Conservation (phyloP, 2,797 vertebrate genomes). For the Aselliscus stoliczkanus region DNA sequence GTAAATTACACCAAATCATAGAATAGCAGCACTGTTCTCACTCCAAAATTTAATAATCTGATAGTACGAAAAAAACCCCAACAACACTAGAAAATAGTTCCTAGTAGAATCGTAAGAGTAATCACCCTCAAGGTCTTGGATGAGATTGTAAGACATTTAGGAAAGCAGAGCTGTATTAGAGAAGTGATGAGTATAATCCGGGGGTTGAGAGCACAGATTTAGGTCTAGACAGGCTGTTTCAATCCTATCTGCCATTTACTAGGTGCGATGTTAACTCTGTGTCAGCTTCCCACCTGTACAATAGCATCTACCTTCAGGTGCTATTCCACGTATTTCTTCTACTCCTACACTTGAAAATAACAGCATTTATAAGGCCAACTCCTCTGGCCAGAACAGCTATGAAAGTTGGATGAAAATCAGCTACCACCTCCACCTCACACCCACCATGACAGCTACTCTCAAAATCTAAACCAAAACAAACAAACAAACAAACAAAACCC, state of each 20-base stretch:
- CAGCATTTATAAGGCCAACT: background rate
- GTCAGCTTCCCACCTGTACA: background rate
- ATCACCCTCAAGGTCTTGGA: background rate
- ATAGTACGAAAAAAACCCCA: background rate
- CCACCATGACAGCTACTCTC: background rate
- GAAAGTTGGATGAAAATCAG: background rate
- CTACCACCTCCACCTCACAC: background rate
- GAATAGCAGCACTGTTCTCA: background rate
- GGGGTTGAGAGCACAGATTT: background rate
- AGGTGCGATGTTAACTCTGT: background rate
- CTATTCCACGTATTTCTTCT: background rate
- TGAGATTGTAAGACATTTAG: background rate
- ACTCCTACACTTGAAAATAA: background rate
- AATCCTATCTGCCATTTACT: background rate
- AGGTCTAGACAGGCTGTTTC: background rate
- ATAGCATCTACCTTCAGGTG: background rate
- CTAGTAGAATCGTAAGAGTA: background rate
- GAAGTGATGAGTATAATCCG: background rate
- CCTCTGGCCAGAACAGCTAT: background rate
- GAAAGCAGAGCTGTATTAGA: background rate
- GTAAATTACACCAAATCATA: background rate
- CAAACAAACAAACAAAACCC: background rate
- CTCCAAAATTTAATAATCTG: constrained; percentile 10
- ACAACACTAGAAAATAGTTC: background rate
- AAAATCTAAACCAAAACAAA: background rate